Evolutionary conservation across 2,888 invertebrate species (phyloP).

Genomic region (Fissipunctia ypsillon): DNA sequence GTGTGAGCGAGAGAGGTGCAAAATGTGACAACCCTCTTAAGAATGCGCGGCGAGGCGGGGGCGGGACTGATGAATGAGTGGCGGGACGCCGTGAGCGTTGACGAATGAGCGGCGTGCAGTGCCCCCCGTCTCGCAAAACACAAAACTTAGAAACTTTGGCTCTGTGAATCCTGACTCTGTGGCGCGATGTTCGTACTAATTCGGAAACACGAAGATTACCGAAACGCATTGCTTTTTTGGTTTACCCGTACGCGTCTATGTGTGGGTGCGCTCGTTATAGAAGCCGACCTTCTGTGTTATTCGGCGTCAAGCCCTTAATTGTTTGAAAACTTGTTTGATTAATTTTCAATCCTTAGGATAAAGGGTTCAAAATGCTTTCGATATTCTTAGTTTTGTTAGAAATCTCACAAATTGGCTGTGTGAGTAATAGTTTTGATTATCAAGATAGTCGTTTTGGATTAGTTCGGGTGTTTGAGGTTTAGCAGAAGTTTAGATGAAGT

Average conservation of each 20-base stretch:
- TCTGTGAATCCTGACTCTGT: too few species aligned
- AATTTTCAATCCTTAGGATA: conserved; percentile 30
- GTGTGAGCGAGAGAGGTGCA: too few species aligned
- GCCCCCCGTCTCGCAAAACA: too few species aligned
- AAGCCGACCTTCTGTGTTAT: conserved; percentile 6
- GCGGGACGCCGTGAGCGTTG: too few species aligned
- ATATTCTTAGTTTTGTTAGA: conserved; percentile 24
- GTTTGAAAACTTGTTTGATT: conserved; percentile 56
- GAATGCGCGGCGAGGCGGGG: too few species aligned
- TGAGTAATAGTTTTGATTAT: conserved; percentile 30
- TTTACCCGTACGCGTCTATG: not conserved
- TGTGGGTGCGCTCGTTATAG: not conserved
- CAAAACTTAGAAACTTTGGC: not conserved
- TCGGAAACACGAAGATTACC: not conserved
- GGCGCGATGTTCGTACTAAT: not conserved
- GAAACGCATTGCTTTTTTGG: not conserved
- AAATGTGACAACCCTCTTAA: too few species aligned
- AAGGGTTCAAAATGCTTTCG: conserved; percentile 31
- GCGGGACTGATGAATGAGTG: too few species aligned
- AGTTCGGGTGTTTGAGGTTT: conserved; percentile 12
- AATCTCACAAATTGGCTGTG: conserved; percentile 34
- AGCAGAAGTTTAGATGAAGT: conserved; percentile 7
- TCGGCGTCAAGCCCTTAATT: conserved; percentile 40
- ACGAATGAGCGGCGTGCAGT: too few species aligned
- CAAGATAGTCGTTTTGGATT: not conserved